Conservation (phyloP, 2,888 invertebrate genomes). For the Bruchidius siliquastri region DNA sequence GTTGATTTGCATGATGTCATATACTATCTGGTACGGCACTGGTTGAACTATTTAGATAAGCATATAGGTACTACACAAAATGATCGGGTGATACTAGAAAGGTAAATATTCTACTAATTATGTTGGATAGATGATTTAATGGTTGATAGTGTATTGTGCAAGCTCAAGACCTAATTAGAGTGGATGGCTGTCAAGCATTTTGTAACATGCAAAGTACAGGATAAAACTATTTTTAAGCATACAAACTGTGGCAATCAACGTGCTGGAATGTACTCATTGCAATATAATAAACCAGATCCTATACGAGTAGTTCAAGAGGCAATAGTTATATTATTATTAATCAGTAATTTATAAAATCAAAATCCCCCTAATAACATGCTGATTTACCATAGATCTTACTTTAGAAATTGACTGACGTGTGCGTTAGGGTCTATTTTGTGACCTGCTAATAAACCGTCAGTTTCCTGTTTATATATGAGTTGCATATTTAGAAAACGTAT, state of each 20-base stretch:
- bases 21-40: background rate
- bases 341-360: no score
- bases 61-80: background rate
- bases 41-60: background rate
- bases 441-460: no score
- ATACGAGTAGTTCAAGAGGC: background rate
- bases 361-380: no score
- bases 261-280: background rate
- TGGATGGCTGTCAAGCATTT: background rate
- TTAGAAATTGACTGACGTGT: no score
- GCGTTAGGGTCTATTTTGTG: no score
- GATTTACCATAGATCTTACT: no score
- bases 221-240: background rate
- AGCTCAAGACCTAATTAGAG: background rate
- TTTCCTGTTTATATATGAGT: no score
- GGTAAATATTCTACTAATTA: background rate
- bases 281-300: background rate
- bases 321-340: no score
- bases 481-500: no score
- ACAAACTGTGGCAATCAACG: background rate
- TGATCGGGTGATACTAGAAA: background rate
- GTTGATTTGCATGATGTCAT: background rate
- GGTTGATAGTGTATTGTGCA: background rate
- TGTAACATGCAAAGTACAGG: background rate
- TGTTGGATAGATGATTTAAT: background rate